phyloP scores from a whole-genome alignment of 2,113 vertebrate species.

The Chaenocephalus aceratus region DNA sequence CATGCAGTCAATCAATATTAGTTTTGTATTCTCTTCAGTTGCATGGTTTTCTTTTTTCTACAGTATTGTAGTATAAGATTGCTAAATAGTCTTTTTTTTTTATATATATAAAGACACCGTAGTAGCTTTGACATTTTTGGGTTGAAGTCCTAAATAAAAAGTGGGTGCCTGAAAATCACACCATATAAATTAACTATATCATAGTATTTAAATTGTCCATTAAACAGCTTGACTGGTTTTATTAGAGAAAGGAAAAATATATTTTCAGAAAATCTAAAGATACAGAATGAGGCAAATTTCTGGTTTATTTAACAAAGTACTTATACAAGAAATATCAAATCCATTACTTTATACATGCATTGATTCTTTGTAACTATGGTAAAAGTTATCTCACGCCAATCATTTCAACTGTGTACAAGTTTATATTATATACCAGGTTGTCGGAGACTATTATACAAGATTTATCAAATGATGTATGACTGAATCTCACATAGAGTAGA shows the following conservation, averaged over 20 bases:
- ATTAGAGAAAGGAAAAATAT: background rate
- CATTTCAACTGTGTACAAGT: constrained; percentile 2
- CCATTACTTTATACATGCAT: background rate
- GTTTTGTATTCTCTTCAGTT: constrained; percentile 31
- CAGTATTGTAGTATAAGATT: constrained; percentile 25
- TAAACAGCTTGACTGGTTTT: background rate
- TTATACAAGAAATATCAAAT: constrained; percentile 8
- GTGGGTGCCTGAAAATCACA: constrained; percentile 3
- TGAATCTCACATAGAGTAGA: background rate
- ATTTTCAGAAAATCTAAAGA: background rate
- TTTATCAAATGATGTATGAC: background rate
- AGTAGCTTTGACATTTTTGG: background rate
- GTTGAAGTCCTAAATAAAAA: background rate
- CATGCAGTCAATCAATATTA: constrained; percentile 56
- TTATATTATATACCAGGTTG: background rate
- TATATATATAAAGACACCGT: background rate
- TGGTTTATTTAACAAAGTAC: background rate
- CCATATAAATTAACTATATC: background rate
- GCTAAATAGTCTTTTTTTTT: constrained; percentile 47
- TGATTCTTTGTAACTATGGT: background rate
- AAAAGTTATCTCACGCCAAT: background rate
- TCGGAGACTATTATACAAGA: background rate
- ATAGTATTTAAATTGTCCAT: constrained; percentile 9
- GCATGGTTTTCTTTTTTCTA: constrained; percentile 15
- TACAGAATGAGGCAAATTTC: background rate